phyloP scores from a whole-genome alignment of 2,113 vertebrate genomes.

The Anhinga rufa region DNA sequence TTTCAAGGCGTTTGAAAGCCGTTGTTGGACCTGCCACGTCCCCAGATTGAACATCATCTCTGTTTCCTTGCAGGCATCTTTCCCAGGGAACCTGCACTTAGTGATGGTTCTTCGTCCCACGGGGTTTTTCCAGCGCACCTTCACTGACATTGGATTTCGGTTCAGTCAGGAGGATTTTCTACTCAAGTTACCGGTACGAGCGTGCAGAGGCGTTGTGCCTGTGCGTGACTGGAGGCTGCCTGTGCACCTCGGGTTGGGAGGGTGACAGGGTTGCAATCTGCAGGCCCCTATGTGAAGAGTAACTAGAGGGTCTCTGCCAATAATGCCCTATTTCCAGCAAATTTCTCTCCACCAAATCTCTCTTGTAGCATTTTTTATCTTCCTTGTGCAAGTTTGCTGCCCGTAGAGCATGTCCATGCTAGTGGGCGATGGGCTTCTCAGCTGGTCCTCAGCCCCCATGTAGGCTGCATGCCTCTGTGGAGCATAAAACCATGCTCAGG shows the following conservation, averaged over 20 bases:
- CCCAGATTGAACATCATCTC: neutral
- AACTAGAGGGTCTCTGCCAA: neutral
- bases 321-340: neutral
- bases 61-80: constrained; percentile 79
- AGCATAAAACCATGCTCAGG: neutral
- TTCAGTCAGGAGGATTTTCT: constrained; percentile 97
- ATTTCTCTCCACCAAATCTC: neutral
- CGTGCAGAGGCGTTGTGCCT: neutral
- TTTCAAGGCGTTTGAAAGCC: neutral
- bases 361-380: neutral
- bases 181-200: constrained; percentile 90
- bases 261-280: neutral
- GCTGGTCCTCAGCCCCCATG: neutral
- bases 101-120: constrained; percentile 94
- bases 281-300: neutral
- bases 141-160: constrained; percentile 94
- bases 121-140: constrained; percentile 94
- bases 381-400: neutral
- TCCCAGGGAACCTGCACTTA: constrained; percentile 92
- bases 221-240: neutral
- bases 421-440: neutral
- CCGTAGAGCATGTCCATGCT: neutral
- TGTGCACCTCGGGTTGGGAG: fast-evolving
- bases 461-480: neutral
- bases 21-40: neutral